Evolutionary conservation across 2,113 vertebrate species (phyloP), one percentile per base, ranked within the genome.

Genomic region (Nerophis lumbriciformis): DNA sequence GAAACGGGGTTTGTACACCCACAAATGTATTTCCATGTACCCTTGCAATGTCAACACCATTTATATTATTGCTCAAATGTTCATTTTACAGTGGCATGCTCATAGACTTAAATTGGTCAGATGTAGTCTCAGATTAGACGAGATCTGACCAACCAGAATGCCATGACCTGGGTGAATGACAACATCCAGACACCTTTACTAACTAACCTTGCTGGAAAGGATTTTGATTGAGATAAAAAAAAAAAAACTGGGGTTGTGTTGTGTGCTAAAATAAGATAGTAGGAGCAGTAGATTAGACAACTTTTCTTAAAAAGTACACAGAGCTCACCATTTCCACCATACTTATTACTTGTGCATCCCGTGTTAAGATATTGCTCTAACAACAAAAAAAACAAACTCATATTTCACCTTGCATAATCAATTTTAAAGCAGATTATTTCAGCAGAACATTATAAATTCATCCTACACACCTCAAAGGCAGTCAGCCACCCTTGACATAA

Each of bases 401-500:
- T 45, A 11, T 61, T 68, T 36, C 64, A 66, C 48, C 55, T 52
- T 11, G 48, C 54, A 73, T 59, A 71, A 79, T 70, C 61, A 76
- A 61, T 73, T 79, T 67, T 58, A 63, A 68, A 63, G 60, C 55
- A 59, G 55, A 68, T 67, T 68, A 74, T 80, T 80, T 73, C 54
- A 65, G 47, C 13, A 66, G 61, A 44, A 39, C 68, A 68, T 80
- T 82, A 75, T 75, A 15, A 82, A 77, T 79, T 79, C 76, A 73
- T 64, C 77, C 72, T 66, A 55, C 53, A 59, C 62, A 69, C 79
- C 71, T 75, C 63, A 58, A 59, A 72, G 71, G 49, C 73, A 77
- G 69, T 81, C 76, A 73, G 68, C 81, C 81, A 83, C 72, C 78
- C 82, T 85, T 83, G 75, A 81, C 75, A 77, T 63, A 64, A 62